Base-by-base conservation (phyloP, 64 coral and sea anemone genomes). In the Stichodactyla helianthus region DNA sequence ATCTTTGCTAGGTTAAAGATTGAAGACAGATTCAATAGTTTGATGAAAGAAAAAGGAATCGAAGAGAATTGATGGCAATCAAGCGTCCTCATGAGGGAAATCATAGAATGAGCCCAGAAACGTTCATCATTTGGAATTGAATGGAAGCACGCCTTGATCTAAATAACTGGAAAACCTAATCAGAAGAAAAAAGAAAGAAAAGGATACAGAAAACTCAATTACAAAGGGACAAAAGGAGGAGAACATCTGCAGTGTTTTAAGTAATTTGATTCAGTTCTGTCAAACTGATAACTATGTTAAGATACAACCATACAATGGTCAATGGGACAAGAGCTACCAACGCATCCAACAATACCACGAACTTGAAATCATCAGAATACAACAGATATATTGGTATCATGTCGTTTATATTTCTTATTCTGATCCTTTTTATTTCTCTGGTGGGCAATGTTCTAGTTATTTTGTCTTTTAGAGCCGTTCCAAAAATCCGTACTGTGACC, bases 361-460 rank as follows among this genome's bases (percentile, higher is more conserved):
- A 51, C 7, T 10, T 51, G 6, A 81, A 52, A 2, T 4, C 2
- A 9, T 74, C 68, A 14, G 83, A 60, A 20, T 84, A 84, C 55
- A 26, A 63, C n/a, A 14, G 55, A 58, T 59, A 58, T 12, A 84
- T 88, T n/a, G 61, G 82, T 11, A 79, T 79, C 6, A 52, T 92
- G 55, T 92, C 91, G 0, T 88, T 87, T 50, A 77, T 55, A 5
- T 92, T 92, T 58, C 87, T 92, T 16, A 54, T 92, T 7, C 65
- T 88, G 7, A 92, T 92, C 28, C 82, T 92, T 65, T 57, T 92
- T 52, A 70, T 92, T 7, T 88, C 86, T 52, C 67, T 92, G 15
- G 11, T 92, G 5, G 91, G 91, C 51, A 92, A 92, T 54, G 23
- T 88, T 20, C 71, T 92, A 1, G 91, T 92, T 71, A 74, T 92